phyloP scores from a whole-genome alignment of 2,888 invertebrate species.

The Trachelus tabidus region DNA sequence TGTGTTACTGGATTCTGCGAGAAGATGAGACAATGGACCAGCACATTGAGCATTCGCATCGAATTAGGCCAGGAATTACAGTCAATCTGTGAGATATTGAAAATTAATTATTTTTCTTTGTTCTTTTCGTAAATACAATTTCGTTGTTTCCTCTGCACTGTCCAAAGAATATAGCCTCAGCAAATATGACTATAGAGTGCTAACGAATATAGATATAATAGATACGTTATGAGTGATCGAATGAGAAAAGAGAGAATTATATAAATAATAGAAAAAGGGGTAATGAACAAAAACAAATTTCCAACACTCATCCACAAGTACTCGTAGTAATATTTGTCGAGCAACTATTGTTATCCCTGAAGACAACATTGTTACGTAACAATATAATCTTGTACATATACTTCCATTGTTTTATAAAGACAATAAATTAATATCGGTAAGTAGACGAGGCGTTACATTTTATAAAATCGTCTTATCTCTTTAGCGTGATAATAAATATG shows the following conservation, averaged over 20 bases:
- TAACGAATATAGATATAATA: background rate
- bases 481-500: background rate
- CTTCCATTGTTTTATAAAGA: background rate
- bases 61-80: background rate
- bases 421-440: background rate
- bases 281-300: no score
- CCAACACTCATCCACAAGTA: background rate
- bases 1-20: slow-evolving; percentile 48
- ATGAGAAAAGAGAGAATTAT: background rate
- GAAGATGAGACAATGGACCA: slow-evolving; percentile 45
- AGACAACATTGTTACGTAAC: background rate
- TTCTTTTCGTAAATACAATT: background rate
- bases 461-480: background rate
- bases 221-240: background rate
- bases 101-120: background rate
- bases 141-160: background rate
- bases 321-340: background rate
- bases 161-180: background rate
- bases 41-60: slow-evolving; percentile 35
- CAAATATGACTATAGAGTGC: background rate
- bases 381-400: background rate
- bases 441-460: background rate
- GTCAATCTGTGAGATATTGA: background rate
- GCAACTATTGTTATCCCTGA: background rate
- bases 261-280: background rate